Evolutionary conservation across 1,140 invertebrate genomes (phyloP), one percentile per base, ranked within the genome.

Genomic region (Helicorthomorpha holstii): DNA sequence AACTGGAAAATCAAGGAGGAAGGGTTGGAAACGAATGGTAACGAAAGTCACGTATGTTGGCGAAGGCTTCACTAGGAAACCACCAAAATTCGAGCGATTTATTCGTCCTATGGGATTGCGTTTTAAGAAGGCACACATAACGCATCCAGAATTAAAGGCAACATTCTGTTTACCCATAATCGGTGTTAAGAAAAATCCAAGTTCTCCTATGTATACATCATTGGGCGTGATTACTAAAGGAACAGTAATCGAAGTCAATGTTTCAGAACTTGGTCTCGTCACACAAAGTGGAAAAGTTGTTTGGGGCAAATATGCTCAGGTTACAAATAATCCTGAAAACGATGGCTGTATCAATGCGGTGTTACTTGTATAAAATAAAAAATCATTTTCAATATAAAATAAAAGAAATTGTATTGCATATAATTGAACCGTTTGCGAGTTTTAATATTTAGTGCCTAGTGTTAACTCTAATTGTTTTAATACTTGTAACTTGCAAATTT

Each of bases 301-400:
- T 1, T 99, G 95, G 95, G 96, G 94, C 57, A 99, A 99, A 77
- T 99, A 96, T 72, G 96, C 96, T 0, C 96, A 99, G 69, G 93
- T 99, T 16, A 97, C 94, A 0, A 99, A 99, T 67, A 93, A 98
- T 72, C 96, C 96, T 4, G 96, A 99, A 69, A 98, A 98, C 73
- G 96, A 99, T 79, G 96, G 96, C 26, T 98, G 94, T 66, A 96
- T 99, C 46, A 99, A 99, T 80, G 93, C 94, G 66, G 87, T 99
- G 54, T 72, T 99, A 46, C 75, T 99, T 63, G 86, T 98, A 58
- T 98, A 81, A 83, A 57, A 16, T 16, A 34, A 34, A n/a, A n/a
- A n/a, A n/a, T n/a, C n/a, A n/a, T n/a, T n/a, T n/a, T n/a, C n/a
- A n/a, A n/a, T n/a, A n/a, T n/a, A n/a, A n/a, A n/a, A n/a, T n/a